phyloP scores from a whole-genome alignment of 1,140 invertebrate genomes.

The Galleria mellonella region DNA sequence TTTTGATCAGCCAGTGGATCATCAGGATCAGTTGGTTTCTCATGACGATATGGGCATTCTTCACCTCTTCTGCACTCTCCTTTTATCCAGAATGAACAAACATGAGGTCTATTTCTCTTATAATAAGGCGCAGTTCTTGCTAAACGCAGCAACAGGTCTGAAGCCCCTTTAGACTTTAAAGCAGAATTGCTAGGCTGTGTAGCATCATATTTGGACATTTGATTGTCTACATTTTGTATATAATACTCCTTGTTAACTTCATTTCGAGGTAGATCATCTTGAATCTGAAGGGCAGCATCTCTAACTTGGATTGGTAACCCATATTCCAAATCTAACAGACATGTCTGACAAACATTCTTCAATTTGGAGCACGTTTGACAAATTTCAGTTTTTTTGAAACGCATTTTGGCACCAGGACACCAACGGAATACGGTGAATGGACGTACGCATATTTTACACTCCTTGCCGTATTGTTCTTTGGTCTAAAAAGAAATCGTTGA shows the following conservation, averaged over 20 bases:
- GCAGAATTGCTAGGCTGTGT: conserved; percentile 79
- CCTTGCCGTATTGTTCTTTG: conserved; percentile 98
- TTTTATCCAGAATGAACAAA: conserved; percentile 99
- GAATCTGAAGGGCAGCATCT: conserved; percentile 95
- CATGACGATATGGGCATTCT: conserved; percentile 99
- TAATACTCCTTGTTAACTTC: conserved; percentile 99
- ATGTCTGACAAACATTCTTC: conserved; percentile 99
- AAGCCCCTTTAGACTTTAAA: conserved; percentile 85
- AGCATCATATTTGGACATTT: conserved; percentile 77
- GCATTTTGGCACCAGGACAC: conserved; percentile 98
- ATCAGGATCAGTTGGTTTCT: conserved; percentile 99
- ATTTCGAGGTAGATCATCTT: conserved; percentile 96
- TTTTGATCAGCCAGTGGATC: conserved; percentile 99
- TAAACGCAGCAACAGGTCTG: conserved; percentile 94
- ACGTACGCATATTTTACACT: conserved; percentile 98
- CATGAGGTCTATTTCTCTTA: conserved; percentile 98
- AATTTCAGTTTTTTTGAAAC: conserved; percentile 99
- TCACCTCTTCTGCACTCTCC: conserved; percentile 99
- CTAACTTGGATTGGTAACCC: conserved; percentile 96
- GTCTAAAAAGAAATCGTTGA: conserved; percentile 84
- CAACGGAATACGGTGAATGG: conserved; percentile 99
- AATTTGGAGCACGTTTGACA: conserved; percentile 99
- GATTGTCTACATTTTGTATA: conserved; percentile 94
- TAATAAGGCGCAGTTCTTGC: conserved; percentile 99
- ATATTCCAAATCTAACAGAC: conserved; percentile 98